Evolutionary conservation across 2,797 vertebrate genomes (phyloP).

Genomic region (Eulemur mongoz): DNA sequence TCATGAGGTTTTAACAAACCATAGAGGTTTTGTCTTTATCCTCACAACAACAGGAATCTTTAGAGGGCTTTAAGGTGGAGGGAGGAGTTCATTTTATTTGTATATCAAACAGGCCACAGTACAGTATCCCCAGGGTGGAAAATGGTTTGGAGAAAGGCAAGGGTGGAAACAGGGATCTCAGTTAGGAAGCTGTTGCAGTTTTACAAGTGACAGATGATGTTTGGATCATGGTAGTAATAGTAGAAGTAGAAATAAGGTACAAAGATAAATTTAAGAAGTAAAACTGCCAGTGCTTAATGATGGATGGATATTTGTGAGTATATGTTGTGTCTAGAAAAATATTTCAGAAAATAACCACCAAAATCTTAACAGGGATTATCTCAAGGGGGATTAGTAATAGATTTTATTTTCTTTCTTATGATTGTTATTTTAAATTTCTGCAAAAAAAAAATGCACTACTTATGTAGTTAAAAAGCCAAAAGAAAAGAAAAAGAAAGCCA

Average conservation of each 20-base stretch:
- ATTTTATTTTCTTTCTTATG: slow-evolving; percentile 23
- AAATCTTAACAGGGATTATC: not conserved
- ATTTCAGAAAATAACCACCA: not conserved
- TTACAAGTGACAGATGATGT: not conserved
- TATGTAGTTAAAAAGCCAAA: not conserved
- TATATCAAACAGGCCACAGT: not conserved
- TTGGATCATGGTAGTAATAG: not conserved
- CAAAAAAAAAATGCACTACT: not conserved
- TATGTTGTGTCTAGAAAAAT: not conserved
- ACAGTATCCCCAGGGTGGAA: not conserved
- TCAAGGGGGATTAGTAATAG: not conserved
- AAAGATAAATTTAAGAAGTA: not conserved
- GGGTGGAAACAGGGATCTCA: not conserved
- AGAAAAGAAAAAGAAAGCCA: too few species aligned
- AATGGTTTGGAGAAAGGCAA: not conserved
- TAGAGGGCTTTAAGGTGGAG: not conserved
- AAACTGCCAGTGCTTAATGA: not conserved
- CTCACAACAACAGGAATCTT: not conserved
- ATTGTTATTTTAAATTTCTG: not conserved
- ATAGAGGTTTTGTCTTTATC: not conserved
- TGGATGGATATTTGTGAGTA: not conserved
- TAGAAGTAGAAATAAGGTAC: not conserved
- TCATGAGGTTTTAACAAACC: not conserved
- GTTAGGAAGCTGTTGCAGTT: not conserved
- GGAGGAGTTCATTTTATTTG: not conserved